phyloP scores from a whole-genome alignment of 2,113 vertebrate genomes.

The Eira barbara region DNA sequence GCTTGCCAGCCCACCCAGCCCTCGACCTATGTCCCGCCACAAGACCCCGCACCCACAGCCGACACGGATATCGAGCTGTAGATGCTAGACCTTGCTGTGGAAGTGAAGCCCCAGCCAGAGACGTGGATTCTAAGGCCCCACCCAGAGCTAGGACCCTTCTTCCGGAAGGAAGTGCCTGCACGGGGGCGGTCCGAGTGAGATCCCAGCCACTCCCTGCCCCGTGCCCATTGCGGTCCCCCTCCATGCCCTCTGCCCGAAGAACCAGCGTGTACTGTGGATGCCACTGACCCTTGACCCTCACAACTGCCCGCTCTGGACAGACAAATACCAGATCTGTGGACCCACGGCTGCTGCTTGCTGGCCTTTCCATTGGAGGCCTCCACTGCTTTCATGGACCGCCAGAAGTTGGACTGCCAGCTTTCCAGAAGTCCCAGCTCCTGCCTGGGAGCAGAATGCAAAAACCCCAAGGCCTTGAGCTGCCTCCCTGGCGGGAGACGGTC shows the following conservation, averaged over 20 bases:
- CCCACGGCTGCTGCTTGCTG: conserved; percentile 64
- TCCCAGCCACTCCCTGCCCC: neutral
- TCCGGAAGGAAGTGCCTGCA: neutral
- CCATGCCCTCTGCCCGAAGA: neutral
- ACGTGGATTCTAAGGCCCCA: neutral
- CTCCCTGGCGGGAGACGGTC: conserved; percentile 63
- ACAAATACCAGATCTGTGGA: conserved; percentile 72
- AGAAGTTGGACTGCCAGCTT: conserved; percentile 65
- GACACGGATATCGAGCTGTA: conserved; percentile 42
- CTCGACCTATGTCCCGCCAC: conserved; percentile 65
- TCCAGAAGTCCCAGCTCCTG: neutral
- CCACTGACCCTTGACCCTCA: neutral
- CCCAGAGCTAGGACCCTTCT: neutral
- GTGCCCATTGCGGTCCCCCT: neutral
- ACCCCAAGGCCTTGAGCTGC: conserved; percentile 58
- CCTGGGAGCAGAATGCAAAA: conserved; percentile 6
- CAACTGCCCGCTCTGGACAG: conserved; percentile 49
- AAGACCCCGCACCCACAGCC: conserved; percentile 39
- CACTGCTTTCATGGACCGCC: conserved; percentile 70
- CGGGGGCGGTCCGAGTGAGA: neutral
- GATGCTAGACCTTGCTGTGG: conserved; percentile 43
- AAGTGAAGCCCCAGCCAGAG: conserved; percentile 47
- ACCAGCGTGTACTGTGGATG: neutral
- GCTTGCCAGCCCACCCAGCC: neutral
- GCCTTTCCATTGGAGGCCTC: conserved; percentile 70